A percentile compares a stretch with the other conserved stretches of the same genome.
Evolutionary conservation across 2,797 vertebrate species (phyloP).

Genomic region (Hybognathus amarus): DNA sequence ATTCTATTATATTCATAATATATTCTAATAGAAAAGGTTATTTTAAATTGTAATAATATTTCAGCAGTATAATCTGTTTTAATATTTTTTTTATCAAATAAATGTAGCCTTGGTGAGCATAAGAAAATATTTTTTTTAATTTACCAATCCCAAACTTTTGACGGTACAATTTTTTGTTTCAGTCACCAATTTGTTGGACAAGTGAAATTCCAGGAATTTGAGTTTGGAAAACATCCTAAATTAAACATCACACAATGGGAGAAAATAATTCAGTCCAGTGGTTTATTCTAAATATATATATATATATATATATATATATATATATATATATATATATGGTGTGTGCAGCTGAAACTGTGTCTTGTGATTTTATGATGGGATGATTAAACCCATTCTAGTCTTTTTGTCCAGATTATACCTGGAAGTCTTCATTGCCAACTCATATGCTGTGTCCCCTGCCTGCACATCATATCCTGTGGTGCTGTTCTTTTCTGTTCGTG

Average conservation of each 20-base stretch:
- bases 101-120: background rate
- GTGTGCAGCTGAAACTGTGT: background rate
- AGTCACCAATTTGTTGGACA: background rate
- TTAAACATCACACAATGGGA: conserved; percentile 8
- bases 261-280: background rate
- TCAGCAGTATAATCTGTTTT: background rate
- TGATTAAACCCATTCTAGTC: background rate
- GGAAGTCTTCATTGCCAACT: background rate
- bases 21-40: background rate
- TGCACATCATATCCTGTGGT: conserved; percentile 26
- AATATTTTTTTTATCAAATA: background rate
- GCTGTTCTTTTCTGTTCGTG: conserved; percentile 6
- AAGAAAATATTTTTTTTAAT: background rate
- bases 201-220: background rate
- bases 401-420: conserved; percentile 8
- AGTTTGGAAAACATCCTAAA: background rate
- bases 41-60: background rate
- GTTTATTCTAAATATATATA: background rate
- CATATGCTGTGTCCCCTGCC: conserved; percentile 18
- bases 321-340: no score
- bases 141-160: background rate
- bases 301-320: no score
- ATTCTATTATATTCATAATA: no score
- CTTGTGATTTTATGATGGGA: background rate
- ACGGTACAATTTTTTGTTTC: background rate